Evolutionary conservation across 2,797 vertebrate genomes (phyloP), one percentile per base, ranked within the genome.

Genomic region (Nannoperca australis): DNA sequence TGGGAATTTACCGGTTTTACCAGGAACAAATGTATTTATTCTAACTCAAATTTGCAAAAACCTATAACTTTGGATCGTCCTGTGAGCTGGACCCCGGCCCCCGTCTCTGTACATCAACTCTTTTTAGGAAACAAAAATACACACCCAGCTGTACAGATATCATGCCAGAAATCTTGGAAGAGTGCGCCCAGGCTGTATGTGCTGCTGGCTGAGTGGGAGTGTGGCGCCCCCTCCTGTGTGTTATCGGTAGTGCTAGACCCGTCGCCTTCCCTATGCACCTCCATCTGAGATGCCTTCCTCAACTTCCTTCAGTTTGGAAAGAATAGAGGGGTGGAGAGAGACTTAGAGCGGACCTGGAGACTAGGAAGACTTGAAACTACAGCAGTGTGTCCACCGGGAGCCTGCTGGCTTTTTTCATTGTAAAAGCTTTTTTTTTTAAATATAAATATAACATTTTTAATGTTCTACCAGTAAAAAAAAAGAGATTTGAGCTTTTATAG

Each of bases 171-270:
- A 94, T 97, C 97, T 96, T 96, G 97, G 97, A 99, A 97, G 96
- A 99, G 95, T 93, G 97, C 67, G 82, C 96, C 96, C 92, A 99
- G 94, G 89, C 96, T 95, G 95, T 95, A 96, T 90, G 97, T 92
- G 91, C 94, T 91, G 94, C 94, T 95, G 93, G 94, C 94, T 95
- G 93, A 97, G 69, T 95, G 96, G 95, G 91, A 96, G 92, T 95
- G 96, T 91, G 95, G 93, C 83, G 94, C 90, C 94, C 97, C 98
- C 91, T 98, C 98, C 92, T 98, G 97, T 86, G 97, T 97, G 95
- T 98, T 97, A 96, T 99, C 98, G 94, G 97, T 98, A 93, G 97
- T 98, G 94, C 98, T 99, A 95, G 98, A 99, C 94, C 97, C 98
- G 92, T 99, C 98, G 89, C 97, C 98, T 97, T 99, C 98, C 94